phyloP scores from a whole-genome alignment of 2,888 invertebrate genomes.

The Ichneumoninae sp. region DNA sequence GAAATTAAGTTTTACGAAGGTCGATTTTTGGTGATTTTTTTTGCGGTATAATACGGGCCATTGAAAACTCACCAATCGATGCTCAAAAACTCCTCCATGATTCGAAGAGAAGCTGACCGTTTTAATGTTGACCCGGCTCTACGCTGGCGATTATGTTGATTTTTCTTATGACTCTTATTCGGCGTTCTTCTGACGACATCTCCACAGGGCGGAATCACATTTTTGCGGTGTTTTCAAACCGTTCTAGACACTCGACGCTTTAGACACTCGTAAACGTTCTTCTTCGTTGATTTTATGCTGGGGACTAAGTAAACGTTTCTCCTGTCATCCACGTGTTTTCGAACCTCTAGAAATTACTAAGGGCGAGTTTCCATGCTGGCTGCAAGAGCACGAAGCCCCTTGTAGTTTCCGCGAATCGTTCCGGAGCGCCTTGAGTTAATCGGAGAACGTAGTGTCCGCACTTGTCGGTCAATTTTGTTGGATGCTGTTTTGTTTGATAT shows the following conservation, averaged over 20 bases:
- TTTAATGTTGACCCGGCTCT: neutral
- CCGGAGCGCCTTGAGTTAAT: too few species aligned
- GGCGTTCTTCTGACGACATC: neutral
- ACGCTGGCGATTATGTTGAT: neutral
- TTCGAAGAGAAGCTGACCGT: neutral
- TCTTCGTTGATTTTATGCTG: too few species aligned
- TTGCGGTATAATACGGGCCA: neutral
- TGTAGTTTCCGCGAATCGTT: too few species aligned
- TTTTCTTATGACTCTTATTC: neutral
- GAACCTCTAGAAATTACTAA: neutral
- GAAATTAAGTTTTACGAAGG: neutral
- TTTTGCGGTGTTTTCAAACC: neutral
- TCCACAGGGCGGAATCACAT: neutral
- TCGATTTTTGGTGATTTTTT: neutral
- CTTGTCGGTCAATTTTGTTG: too few species aligned
- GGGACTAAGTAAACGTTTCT: neutral
- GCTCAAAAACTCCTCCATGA: slow-evolving; percentile 76
- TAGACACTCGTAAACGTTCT: neutral
- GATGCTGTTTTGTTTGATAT: too few species aligned
- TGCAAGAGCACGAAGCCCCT: too few species aligned
- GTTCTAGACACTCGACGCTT: neutral
- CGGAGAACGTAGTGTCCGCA: too few species aligned
- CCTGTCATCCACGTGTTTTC: neutral
- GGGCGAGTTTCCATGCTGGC: too few species aligned
- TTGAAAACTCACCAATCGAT: slow-evolving; percentile 75